A percentile compares a stretch with the other conserved stretches of the same genome.
Conservation (phyloP, 2,888 invertebrate genomes). For the Yponomeuta sedellus region DNA sequence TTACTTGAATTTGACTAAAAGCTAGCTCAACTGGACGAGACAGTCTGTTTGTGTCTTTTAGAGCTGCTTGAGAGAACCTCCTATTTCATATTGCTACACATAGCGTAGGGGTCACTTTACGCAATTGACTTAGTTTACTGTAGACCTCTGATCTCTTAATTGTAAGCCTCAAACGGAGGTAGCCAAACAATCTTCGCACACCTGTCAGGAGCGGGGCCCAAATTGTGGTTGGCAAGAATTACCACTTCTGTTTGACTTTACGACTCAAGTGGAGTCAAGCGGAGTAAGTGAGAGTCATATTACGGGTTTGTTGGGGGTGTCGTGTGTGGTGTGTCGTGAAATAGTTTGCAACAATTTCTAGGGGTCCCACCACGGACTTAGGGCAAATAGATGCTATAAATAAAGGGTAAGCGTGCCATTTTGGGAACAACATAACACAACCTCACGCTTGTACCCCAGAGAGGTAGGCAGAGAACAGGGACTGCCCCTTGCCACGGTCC, state of each 20-base stretch:
- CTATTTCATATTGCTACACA: background rate
- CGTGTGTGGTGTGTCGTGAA: background rate
- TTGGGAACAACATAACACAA: no score
- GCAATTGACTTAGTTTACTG: background rate
- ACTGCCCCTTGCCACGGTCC: no score
- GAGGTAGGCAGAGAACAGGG: no score
- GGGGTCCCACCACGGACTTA: background rate
- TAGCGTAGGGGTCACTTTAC: background rate
- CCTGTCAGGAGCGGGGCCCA: background rate
- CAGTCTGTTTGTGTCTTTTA: no score
- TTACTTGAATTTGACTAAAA: no score
- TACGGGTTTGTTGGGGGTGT: background rate
- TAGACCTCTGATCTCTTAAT: background rate
- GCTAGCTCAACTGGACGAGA: no score
- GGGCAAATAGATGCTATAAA: no score
- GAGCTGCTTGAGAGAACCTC: no score
- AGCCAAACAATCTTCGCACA: background rate
- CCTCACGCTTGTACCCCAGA: no score
- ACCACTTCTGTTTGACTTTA: constrained; percentile 4
- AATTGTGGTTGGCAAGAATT: constrained; percentile 2
- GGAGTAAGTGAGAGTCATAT: background rate
- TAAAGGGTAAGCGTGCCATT: no score
- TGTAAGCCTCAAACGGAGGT: background rate
- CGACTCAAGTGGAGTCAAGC: background rate
- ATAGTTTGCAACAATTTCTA: background rate